Evolutionary conservation across 2,888 invertebrate species (phyloP), one percentile per base, ranked within the genome.

Genomic region (Hartigia nigra): DNA sequence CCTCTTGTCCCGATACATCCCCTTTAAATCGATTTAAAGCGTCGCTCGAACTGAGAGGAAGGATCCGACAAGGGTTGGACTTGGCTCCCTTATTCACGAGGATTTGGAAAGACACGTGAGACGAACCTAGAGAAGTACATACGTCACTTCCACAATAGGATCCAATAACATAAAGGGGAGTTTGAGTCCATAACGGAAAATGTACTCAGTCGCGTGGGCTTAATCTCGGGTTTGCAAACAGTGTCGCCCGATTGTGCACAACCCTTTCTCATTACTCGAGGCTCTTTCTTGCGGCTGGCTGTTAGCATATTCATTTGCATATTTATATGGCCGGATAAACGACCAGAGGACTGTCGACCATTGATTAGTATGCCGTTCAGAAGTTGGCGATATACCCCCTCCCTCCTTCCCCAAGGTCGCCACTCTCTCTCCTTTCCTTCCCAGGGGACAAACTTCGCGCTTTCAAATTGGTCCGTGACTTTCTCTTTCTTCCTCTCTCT

Each of bases 181-280:
- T 55, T 23, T 55, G n/a, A n/a, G 2, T 9, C 55, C 23, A 55
- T 55, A 23, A 0, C 5, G 55, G 9, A 55, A 23, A 55, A 55
- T 55, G 23, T 55, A 55, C 14, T 23, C 23, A 9, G 55, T 9
- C 55, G 23, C 75, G 75, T 76, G 69, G 75, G 74, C 82, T 85
- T 84, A 85, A 80, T 84, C 74, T 79, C 78, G 75, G 75, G 74
- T 74, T 76, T 31, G 69, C 23, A 0, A 55, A 55, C 55, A 55
- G 74, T 78, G 79, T 80, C 82, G 76, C 76, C 36, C 75, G 76
- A 78, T 82, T 81, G 81, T 79, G 76, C 77, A n/a, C 37, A 34
- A 76, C 36, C 72, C 69, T 74, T 78, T 76, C 39, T 32, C n/a
- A 23, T 34, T 35, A 34, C 70, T 14, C 70, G 69, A 14, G 35